These are phyloP conservation scores for Gymnorhina tibicen DNA, from an alignment of 2,113 vertebrate species.

Conservation along the genomic window DNA sequence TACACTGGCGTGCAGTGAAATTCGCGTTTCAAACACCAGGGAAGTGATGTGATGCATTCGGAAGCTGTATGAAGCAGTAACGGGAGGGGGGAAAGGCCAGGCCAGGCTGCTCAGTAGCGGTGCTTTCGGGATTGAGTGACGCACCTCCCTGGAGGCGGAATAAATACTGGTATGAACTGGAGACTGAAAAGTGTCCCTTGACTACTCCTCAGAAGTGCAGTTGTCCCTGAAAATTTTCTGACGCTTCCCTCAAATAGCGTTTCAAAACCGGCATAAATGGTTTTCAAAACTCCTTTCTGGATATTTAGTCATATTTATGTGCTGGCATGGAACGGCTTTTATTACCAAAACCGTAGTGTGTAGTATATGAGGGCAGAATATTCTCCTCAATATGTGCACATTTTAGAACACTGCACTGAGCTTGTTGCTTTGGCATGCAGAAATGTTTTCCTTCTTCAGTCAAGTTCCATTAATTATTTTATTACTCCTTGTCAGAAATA, in stretches of 20 bases:
- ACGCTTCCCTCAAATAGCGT: not conserved
- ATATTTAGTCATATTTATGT: not conserved
- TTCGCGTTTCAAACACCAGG: fast-evolving
- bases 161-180: fast-evolving
- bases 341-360: not conserved
- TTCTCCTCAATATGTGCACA: fast-evolving
- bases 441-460: not conserved
- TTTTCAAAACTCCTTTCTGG: not conserved
- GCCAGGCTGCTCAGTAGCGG: fast-evolving
- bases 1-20: fast-evolving
- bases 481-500: not conserved
- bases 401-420: not conserved
- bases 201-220: not conserved
- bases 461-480: not conserved
- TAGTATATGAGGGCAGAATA: not conserved
- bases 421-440: not conserved
- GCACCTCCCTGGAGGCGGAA: not conserved
- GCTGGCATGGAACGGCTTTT: not conserved
- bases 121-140: not conserved
- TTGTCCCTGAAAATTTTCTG: not conserved
- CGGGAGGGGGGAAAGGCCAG: no score
- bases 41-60: fast-evolving
- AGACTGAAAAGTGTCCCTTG: not conserved
- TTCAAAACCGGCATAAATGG: not conserved
- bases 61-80: fast-evolving